A percentile compares a stretch with the other conserved stretches of the same genome.
Conservation (phyloP, 2,113 vertebrate genomes). For the Motacilla alba region DNA sequence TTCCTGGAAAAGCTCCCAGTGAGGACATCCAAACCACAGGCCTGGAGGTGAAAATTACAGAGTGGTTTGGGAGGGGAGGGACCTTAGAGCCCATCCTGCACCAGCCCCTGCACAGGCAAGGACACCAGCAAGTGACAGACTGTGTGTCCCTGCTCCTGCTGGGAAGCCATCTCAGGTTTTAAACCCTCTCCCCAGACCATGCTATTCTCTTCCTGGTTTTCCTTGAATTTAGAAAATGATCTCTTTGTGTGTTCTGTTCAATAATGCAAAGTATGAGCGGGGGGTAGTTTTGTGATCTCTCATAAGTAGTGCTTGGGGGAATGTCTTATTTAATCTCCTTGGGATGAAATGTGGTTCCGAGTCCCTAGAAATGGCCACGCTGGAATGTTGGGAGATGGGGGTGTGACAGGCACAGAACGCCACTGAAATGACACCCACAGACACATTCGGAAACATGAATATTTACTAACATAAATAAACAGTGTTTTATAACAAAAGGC, state of each 20-base stretch:
- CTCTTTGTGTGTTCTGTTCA: not conserved
- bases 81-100: not conserved
- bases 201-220: not conserved
- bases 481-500: conserved; percentile 90
- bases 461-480: conserved; percentile 94
- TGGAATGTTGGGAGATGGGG: not conserved
- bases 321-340: not conserved
- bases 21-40: not conserved
- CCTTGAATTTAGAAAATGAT: not conserved
- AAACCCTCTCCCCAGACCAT: accelerated
- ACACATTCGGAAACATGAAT: conserved; percentile 74
- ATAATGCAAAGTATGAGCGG: not conserved
- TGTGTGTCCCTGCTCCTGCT: not conserved
- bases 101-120: not conserved
- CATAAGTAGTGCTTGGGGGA: not conserved
- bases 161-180: not conserved
- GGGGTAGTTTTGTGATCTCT: not conserved
- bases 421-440: not conserved
- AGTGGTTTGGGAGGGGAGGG: not conserved
- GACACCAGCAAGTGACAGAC: not conserved
- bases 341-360: not conserved
- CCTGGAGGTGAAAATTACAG: not conserved
- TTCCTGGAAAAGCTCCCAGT: not conserved
- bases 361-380: not conserved
- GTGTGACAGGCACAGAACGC: accelerated